Conservation (phyloP, 1,140 invertebrate species). For the Gonatopus flavifemur region DNA sequence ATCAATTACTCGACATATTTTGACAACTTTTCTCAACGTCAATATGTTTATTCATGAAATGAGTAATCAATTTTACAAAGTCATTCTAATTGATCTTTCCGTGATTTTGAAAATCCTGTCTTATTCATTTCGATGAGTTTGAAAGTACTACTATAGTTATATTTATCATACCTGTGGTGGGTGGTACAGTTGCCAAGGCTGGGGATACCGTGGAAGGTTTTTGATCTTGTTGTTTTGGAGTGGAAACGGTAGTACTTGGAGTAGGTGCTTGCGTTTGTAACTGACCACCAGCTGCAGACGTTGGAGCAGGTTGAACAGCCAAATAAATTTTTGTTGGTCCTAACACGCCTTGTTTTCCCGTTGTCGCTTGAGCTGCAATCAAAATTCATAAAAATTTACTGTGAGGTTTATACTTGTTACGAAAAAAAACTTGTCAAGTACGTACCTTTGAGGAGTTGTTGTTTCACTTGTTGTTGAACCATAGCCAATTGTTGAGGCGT, state of each 20-base stretch:
- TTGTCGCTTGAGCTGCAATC: slow-evolving; percentile 80
- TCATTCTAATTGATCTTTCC: too few relatives aligned
- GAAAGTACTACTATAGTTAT: too few relatives aligned
- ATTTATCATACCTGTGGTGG: slow-evolving; percentile 20
- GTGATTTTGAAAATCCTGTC: too few relatives aligned
- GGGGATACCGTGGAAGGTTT: slow-evolving; percentile 14
- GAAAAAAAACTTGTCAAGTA: slow-evolving; percentile 5
- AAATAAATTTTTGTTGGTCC: slow-evolving; percentile 84
- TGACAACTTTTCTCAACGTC: too few relatives aligned
- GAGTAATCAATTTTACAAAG: too few relatives aligned
- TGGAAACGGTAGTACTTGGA: slow-evolving; percentile 14
- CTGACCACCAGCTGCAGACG: slow-evolving; percentile 17
- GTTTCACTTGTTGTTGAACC: slow-evolving; percentile 85
- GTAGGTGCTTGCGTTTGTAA: slow-evolving; percentile 36
- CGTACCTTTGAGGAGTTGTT: slow-evolving; percentile 80
- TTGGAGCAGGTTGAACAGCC: slow-evolving; percentile 70
- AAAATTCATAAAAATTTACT: slow-evolving; percentile 29
- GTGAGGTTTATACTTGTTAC: background rate
- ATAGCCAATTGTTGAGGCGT: slow-evolving; percentile 76
- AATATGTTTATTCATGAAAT: too few relatives aligned
- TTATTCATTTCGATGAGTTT: too few relatives aligned
- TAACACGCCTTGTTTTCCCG: slow-evolving; percentile 77
- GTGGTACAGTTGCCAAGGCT: background rate
- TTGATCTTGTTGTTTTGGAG: slow-evolving; percentile 22
- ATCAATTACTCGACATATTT: too few relatives aligned